These are phyloP conservation scores for Lipophrys pholis DNA, from an alignment of 2,113 vertebrate genomes.

Conservation along the genomic window DNA sequence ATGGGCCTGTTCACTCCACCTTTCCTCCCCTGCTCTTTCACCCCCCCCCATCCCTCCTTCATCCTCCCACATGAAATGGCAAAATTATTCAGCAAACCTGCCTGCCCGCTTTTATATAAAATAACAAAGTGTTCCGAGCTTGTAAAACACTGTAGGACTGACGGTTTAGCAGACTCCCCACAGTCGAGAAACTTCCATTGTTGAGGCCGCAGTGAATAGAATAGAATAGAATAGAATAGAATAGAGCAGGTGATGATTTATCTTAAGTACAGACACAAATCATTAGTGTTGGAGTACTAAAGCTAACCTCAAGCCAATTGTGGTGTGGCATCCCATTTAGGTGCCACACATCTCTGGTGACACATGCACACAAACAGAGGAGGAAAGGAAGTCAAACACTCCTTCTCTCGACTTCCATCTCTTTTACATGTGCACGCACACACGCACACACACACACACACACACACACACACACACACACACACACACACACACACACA, in stretches of 20 bases:
- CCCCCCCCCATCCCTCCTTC: slow-evolving; percentile 46
- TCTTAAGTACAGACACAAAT: slow-evolving; percentile 2
- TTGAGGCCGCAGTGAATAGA: slow-evolving; percentile 39
- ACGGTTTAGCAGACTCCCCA: slow-evolving; percentile 79
- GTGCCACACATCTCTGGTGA: slow-evolving; percentile 41
- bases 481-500: too few relatives aligned
- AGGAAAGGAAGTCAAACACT: slow-evolving; percentile 27
- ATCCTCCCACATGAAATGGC: slow-evolving; percentile 76
- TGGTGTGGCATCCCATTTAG: slow-evolving; percentile 37
- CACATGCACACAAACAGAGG: slow-evolving; percentile 36
- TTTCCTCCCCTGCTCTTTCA: slow-evolving; percentile 51
- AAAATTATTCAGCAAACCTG: slow-evolving; percentile 70
- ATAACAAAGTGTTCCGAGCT: slow-evolving; percentile 76
- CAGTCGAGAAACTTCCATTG: slow-evolving; percentile 62
- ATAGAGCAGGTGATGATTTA: background rate
- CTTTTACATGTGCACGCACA: slow-evolving; percentile 38
- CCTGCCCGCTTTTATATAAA: slow-evolving; percentile 76
- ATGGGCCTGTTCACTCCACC: slow-evolving; percentile 70
- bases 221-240: slow-evolving; percentile 11
- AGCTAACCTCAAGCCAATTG: slow-evolving; percentile 24
- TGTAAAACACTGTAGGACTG: slow-evolving; percentile 76
- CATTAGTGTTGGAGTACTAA: slow-evolving; percentile 8
- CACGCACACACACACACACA: background rate
- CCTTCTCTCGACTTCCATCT: slow-evolving; percentile 29
- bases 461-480: slow-evolving; percentile 38